Percentiles rank a stretch among this genome's conserved stretches.
phyloP scores from a whole-genome alignment of 2,888 invertebrate genomes.

The Blastobasis lacticolella region DNA sequence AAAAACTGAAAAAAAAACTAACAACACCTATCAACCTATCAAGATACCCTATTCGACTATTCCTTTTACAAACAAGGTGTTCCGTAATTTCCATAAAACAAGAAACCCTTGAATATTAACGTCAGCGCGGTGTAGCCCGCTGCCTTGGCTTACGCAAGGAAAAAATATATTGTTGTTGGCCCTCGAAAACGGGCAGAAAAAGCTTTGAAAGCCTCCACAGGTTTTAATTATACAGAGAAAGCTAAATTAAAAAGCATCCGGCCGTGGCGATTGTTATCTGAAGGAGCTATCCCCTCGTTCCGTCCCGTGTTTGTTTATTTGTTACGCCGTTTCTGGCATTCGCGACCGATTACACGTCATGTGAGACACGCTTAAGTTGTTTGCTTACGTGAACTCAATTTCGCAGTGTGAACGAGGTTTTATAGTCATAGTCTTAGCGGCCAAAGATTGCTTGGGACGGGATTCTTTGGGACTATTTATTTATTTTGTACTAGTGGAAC shows the following conservation, averaged over 20 bases:
- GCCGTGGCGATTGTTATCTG: slow-evolving; percentile 44
- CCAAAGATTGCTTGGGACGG: no score
- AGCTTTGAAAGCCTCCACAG: slow-evolving; percentile 35
- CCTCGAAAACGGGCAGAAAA: slow-evolving; percentile 38
- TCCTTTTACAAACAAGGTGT: background rate
- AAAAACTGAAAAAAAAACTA: no score
- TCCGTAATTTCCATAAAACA: background rate
- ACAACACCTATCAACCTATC: no score
- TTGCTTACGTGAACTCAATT: no score
- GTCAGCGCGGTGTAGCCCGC: background rate
- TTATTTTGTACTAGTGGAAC: no score
- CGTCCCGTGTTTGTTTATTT: slow-evolving; percentile 27
- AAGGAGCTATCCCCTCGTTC: slow-evolving; percentile 39
- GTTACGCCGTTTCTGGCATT: slow-evolving; percentile 4
- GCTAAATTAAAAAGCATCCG: slow-evolving; percentile 67
- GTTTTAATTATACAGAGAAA: slow-evolving; percentile 64
- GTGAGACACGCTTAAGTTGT: background rate
- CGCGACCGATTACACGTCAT: slow-evolving; percentile 24
- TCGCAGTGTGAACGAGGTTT: no score
- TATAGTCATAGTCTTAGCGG: no score
- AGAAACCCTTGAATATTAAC: background rate
- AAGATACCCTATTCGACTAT: background rate
- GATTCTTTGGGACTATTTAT: no score
- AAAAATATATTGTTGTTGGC: slow-evolving; percentile 41
- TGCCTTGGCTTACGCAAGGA: background rate